Conservation (phyloP, 2,797 vertebrate genomes). For the Danio jaintianensis region DNA sequence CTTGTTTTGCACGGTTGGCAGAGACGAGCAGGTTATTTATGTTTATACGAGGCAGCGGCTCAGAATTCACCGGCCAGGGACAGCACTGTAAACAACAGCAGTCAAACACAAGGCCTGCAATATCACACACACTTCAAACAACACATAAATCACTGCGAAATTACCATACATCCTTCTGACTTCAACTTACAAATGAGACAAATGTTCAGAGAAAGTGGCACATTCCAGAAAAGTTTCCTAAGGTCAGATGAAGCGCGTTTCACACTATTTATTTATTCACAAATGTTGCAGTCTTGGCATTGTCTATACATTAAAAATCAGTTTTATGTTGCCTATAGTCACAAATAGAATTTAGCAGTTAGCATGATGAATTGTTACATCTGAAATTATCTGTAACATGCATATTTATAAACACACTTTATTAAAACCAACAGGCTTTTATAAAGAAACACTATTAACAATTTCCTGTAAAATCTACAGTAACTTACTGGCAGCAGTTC, state of each 20-base stretch:
- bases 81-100: slow-evolving; percentile 37
- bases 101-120: slow-evolving; percentile 46
- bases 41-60: slow-evolving; percentile 46
- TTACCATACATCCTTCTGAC: slow-evolving; percentile 22
- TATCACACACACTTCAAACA: slow-evolving; percentile 32
- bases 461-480: no score
- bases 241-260: not conserved
- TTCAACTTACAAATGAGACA: slow-evolving; percentile 10
- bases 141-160: slow-evolving; percentile 26
- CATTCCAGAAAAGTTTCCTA: slow-evolving; percentile 11
- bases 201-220: slow-evolving; percentile 24
- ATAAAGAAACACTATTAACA: no score
- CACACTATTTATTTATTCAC: not conserved
- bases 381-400: no score
- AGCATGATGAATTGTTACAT: not conserved
- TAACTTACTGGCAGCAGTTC: no score
- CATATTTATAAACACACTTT: no score
- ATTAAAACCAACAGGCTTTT: no score
- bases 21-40: slow-evolving; percentile 53
- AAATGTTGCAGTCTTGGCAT: not conserved
- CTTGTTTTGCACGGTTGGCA: slow-evolving; percentile 30
- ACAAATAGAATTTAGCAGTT: not conserved
- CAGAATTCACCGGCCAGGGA: slow-evolving; percentile 44
- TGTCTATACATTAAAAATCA: not conserved
- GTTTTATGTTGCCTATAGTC: not conserved